These are phyloP conservation scores for Lampris megalopsis DNA, from an alignment of 2,113 vertebrate species.

Conservation along the genomic window DNA sequence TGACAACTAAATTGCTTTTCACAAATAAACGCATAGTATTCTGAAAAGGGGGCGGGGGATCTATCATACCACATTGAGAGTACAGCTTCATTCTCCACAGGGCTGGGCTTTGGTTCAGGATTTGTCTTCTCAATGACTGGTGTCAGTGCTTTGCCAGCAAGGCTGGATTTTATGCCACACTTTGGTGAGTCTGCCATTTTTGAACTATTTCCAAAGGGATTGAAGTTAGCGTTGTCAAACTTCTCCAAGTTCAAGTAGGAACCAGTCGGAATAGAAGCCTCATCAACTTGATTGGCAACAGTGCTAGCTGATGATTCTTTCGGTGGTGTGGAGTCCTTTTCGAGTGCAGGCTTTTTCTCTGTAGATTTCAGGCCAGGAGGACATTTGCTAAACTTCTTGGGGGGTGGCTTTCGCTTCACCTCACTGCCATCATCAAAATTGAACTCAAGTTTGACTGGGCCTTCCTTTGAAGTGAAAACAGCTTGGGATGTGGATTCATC, in stretches of 20 bases:
- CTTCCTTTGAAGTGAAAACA: conserved; percentile 28
- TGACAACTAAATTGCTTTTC: neutral
- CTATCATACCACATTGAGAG: conserved; percentile 36
- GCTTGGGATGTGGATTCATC: conserved; percentile 7
- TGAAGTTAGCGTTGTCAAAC: conserved; percentile 85
- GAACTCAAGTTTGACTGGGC: conserved; percentile 84
- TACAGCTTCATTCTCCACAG: conserved; percentile 26
- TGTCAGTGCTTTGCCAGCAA: neutral
- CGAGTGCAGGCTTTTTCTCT: conserved; percentile 49
- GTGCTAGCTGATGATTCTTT: conserved; percentile 29
- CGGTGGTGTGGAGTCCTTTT: neutral
- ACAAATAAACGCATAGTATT: neutral
- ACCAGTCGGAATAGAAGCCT: conserved; percentile 62
- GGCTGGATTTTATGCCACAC: conserved; percentile 28
- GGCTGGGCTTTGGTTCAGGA: conserved; percentile 3
- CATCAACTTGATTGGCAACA: conserved; percentile 4
- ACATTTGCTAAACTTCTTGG: conserved; percentile 81
- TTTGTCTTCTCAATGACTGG: neutral
- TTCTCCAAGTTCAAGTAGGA: conserved; percentile 79
- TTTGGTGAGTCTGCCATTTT: conserved; percentile 74
- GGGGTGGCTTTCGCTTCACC: conserved; percentile 76
- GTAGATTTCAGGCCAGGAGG: conserved; percentile 71
- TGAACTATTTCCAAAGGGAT: conserved; percentile 75
- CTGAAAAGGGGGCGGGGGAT: neutral
- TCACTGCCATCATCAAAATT: conserved; percentile 79